phyloP scores from a whole-genome alignment of 2,797 vertebrate species.

The Nasua narica region DNA sequence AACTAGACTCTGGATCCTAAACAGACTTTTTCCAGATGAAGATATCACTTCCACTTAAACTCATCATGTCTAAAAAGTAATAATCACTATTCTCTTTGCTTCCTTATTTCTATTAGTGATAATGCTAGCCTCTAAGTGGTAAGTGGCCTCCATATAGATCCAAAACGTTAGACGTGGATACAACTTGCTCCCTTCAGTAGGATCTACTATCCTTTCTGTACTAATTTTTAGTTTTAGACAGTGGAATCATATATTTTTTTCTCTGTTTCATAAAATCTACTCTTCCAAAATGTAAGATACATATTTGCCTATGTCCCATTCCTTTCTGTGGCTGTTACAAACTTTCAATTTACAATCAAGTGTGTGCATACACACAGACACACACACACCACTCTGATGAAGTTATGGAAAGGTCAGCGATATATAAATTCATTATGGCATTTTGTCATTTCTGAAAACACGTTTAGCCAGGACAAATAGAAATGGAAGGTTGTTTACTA shows the following conservation, averaged over 20 bases:
- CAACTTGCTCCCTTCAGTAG: not conserved
- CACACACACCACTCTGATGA: not conserved
- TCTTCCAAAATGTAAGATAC: not conserved
- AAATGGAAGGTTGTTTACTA: conserved; percentile 43
- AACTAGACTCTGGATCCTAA: not conserved
- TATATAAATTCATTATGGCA: not conserved
- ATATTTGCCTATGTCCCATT: not conserved
- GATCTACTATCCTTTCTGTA: not conserved
- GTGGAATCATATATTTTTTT: not conserved
- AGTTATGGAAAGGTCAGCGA: not conserved
- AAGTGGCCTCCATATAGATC: not conserved
- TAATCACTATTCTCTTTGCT: not conserved
- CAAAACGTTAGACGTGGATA: not conserved
- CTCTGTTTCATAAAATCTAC: not conserved
- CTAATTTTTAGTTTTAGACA: conserved; percentile 10
- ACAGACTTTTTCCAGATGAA: not conserved
- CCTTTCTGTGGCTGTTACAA: not conserved
- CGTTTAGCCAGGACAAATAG: conserved; percentile 13
- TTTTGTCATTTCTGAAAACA: conserved; percentile 31
- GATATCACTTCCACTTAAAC: not conserved
- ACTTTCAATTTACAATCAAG: not conserved
- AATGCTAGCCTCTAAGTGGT: not conserved
- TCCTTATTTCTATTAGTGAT: not conserved
- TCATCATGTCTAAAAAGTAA: not conserved
- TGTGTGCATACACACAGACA: too few species aligned